Evolutionary conservation across 1,140 invertebrate genomes (phyloP).

Genomic region (Scaptomyza graminum): DNA sequence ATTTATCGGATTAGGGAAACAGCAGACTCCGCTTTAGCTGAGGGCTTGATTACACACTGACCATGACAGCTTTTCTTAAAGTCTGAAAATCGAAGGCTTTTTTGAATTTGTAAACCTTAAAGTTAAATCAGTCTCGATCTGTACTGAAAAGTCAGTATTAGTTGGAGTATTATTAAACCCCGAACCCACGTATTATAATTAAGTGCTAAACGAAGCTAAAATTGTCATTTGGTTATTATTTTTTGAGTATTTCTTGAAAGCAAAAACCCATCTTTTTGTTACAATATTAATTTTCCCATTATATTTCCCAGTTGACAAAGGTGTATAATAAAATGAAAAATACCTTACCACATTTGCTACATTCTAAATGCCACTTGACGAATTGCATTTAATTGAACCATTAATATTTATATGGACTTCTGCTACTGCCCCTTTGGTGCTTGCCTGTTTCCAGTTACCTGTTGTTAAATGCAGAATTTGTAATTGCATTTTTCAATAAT

Average conservation of each 20-base stretch:
- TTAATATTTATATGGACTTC: conserved; percentile 55
- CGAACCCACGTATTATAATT: no score
- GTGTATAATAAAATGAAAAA: conserved; percentile 22
- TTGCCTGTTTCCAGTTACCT: conserved; percentile 13
- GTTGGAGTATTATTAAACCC: no score
- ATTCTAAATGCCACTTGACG: conserved; percentile 29
- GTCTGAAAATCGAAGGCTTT: no score
- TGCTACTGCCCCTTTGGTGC: conserved; percentile 2
- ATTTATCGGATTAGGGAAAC: background rate
- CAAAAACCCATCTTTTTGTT: background rate
- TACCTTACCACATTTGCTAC: conserved; percentile 31
- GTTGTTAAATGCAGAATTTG: conserved; percentile 33
- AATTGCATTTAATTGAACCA: conserved; percentile 40
- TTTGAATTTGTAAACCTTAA: no score
- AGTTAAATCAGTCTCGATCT: no score
- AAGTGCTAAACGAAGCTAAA: no score
- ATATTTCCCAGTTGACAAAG: no score
- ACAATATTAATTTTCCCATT: no score
- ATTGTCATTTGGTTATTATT: no score
- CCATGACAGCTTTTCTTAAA: background rate
- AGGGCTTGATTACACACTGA: background rate
- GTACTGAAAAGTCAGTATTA: no score
- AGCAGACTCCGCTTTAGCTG: no score
- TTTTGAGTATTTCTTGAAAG: background rate
- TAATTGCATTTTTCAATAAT: conserved; percentile 34